Percentiles rank a stretch among this genome's conserved stretches.
Evolutionary conservation across 2,113 vertebrate genomes (phyloP).

Genomic region (Peromyscus leucopus): DNA sequence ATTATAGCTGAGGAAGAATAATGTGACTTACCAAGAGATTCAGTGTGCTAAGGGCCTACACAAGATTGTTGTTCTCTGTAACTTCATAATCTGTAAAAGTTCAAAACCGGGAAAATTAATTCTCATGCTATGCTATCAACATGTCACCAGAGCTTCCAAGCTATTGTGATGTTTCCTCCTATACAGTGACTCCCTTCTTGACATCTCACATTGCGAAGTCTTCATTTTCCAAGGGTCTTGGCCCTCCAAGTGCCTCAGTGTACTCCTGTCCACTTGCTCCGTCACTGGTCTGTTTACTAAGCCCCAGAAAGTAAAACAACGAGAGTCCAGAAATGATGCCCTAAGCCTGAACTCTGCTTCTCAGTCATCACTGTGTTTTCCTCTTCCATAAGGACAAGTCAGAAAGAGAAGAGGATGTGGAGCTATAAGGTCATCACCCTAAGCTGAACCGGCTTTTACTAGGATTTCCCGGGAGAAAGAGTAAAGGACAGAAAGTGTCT

Average conservation of each 20-base stretch:
- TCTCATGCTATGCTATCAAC: not conserved
- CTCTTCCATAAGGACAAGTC: not conserved
- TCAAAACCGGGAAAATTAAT: not conserved
- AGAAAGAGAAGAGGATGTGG: not conserved
- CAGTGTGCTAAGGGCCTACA: not conserved
- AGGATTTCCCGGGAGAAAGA: not conserved
- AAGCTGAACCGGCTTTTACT: constrained; percentile 12
- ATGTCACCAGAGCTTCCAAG: not conserved
- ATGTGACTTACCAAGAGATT: not conserved
- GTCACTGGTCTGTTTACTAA: not conserved
- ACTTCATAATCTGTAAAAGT: not conserved
- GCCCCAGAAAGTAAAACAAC: not conserved
- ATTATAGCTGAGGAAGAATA: constrained; percentile 10
- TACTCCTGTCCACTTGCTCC: not conserved
- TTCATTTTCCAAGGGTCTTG: not conserved
- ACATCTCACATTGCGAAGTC: not conserved
- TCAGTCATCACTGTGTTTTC: not conserved
- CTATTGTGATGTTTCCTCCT: not conserved
- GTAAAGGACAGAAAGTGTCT: not conserved
- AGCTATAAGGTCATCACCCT: not conserved
- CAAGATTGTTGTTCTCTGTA: not conserved
- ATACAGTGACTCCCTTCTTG: not conserved
- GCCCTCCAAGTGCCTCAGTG: not conserved
- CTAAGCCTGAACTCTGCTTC: not conserved
- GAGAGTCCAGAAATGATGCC: not conserved